Evolutionary conservation across 1,140 invertebrate genomes (phyloP).

Genomic region (Campodea augens): DNA sequence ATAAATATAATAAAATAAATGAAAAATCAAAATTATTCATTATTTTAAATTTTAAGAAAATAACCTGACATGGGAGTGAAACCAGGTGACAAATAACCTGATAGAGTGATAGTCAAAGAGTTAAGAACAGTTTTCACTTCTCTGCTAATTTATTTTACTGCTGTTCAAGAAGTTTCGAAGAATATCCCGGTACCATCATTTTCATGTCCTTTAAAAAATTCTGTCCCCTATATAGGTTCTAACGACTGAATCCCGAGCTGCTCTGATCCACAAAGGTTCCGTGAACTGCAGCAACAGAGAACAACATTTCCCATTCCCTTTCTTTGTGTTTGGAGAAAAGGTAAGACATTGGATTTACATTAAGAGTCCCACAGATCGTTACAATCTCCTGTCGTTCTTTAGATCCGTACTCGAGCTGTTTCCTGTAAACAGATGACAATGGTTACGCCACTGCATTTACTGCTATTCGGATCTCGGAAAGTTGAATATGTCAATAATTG

Average conservation of each 20-base stretch:
- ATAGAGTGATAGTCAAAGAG: too few species aligned
- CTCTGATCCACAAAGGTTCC: constrained; percentile 89
- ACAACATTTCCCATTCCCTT: constrained; percentile 74
- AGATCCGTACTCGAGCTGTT: constrained; percentile 85
- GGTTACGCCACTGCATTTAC: constrained; percentile 80
- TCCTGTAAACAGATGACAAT: constrained; percentile 94
- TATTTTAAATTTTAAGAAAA: too few species aligned
- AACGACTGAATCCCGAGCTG: constrained; percentile 84
- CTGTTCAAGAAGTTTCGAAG: too few species aligned
- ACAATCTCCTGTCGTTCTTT: too few species aligned
- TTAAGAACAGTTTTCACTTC: too few species aligned
- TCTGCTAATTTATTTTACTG: too few species aligned
- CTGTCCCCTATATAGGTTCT: constrained; percentile 44
- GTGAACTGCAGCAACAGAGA: constrained; percentile 80
- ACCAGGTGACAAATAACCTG: too few species aligned
- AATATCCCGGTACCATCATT: too few species aligned
- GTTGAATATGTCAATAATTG: constrained; percentile 38
- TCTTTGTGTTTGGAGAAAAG: constrained; percentile 97
- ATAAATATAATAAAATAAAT: too few species aligned
- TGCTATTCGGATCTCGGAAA: constrained; percentile 79
- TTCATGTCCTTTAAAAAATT: too few species aligned
- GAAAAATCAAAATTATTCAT: too few species aligned
- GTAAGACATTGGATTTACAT: constrained; percentile 21
- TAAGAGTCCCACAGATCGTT: constrained; percentile 3
- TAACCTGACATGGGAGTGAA: too few species aligned